Conservation (phyloP, 2,113 vertebrate genomes). For the Psettodes erumei region DNA sequence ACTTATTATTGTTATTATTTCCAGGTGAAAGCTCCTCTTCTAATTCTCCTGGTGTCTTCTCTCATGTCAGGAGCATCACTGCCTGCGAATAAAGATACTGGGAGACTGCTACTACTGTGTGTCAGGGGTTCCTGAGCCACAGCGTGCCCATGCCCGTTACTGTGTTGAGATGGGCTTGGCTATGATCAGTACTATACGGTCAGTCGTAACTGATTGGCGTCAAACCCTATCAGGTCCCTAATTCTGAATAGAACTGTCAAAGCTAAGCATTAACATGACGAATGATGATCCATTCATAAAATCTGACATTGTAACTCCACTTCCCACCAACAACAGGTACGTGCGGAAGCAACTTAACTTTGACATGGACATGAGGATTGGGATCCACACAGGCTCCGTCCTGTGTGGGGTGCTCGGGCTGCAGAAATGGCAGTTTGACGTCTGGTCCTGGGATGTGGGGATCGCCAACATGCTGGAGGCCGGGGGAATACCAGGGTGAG, state of each 20-base stretch:
- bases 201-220: slow-evolving; percentile 17
- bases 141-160: slow-evolving; percentile 91
- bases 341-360: slow-evolving; percentile 74
- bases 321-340: slow-evolving; percentile 46
- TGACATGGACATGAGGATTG: slow-evolving; percentile 83
- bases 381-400: slow-evolving; percentile 84
- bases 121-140: slow-evolving; percentile 94
- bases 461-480: slow-evolving; percentile 84
- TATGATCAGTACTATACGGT: slow-evolving; percentile 97
- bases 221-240: not conserved
- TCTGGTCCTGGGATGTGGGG: slow-evolving; percentile 84
- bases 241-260: not conserved
- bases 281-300: not conserved
- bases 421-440: slow-evolving; percentile 87
- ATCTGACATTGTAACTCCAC: not conserved
- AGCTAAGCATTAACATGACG: not conserved
- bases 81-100: slow-evolving; percentile 95
- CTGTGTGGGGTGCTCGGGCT: slow-evolving; percentile 84
- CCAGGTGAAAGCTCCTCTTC: too few relatives aligned
- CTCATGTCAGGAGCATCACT: slow-evolving; percentile 89
- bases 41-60: not conserved
- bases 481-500: slow-evolving; percentile 82
- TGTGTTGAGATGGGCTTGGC: slow-evolving; percentile 97
- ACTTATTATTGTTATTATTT: too few relatives aligned
- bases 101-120: slow-evolving; percentile 98